phyloP scores from a whole-genome alignment of 2,797 vertebrate genomes.

The Clarias platycephalus region DNA sequence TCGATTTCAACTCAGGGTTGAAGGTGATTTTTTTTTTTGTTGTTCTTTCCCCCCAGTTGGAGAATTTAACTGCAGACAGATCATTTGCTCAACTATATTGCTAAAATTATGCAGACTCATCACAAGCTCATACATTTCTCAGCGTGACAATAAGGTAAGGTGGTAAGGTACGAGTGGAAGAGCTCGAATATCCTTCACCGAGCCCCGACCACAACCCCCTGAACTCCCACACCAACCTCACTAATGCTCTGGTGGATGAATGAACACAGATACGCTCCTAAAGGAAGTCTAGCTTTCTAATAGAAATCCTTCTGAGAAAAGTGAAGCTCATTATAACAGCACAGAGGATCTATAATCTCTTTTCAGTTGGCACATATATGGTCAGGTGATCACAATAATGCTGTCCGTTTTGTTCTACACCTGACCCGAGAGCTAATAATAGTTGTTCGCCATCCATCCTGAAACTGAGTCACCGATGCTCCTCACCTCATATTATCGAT shows the following conservation, averaged over 20 bases:
- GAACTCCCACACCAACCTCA: neutral
- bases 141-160: neutral
- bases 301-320: neutral
- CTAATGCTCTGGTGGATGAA: neutral
- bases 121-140: neutral
- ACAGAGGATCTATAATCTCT: neutral
- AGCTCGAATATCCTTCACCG: neutral
- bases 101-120: neutral
- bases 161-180: neutral
- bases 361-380: neutral
- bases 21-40: neutral
- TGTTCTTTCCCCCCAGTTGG: neutral
- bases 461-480: neutral
- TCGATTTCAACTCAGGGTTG: neutral
- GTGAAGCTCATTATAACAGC: neutral
- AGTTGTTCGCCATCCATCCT: neutral
- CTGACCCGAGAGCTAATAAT: neutral
- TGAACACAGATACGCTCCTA: neutral
- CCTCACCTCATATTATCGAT: conserved; percentile 95
- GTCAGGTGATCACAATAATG: neutral
- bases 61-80: neutral
- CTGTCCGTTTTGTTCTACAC: neutral
- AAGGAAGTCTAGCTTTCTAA: neutral
- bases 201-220: neutral
- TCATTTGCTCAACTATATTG: neutral